Conservation (phyloP, 2,888 invertebrate species). For the Gymnosoma rotundatum region DNA sequence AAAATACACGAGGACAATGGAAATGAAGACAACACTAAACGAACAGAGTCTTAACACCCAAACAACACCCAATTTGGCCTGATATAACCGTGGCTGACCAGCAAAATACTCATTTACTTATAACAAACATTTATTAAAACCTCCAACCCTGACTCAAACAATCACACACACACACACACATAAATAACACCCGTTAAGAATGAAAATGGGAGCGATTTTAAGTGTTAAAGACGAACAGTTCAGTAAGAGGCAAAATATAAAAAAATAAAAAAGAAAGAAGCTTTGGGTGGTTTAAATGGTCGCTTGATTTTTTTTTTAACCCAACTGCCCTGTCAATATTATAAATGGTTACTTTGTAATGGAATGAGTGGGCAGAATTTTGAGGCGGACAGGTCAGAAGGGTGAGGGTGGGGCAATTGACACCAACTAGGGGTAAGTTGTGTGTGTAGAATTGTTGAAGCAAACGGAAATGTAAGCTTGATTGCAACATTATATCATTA, state of each 20-base stretch:
- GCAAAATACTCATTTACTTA: conserved; percentile 39
- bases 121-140: conserved; percentile 36
- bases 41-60: conserved; percentile 49
- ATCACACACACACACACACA: conserved; percentile 3
- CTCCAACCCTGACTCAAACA: conserved; percentile 14
- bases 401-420: conserved; percentile 35
- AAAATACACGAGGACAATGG: conserved; percentile 72
- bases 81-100: conserved; percentile 17
- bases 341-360: conserved; percentile 37
- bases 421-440: conserved; percentile 38
- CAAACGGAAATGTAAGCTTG: conserved; percentile 71
- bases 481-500: conserved; percentile 72
- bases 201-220: conserved; percentile 35
- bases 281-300: conserved; percentile 54
- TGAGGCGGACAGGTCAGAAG: conserved; percentile 1
- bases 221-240: conserved; percentile 63
- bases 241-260: conserved; percentile 9
- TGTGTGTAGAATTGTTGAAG: conserved; percentile 59
- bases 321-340: conserved; percentile 58
- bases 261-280: not conserved
- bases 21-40: conserved; percentile 71
- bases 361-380: conserved; percentile 12
- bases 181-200: conserved; percentile 33
- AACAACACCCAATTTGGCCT: conserved; percentile 31
- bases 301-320: conserved; percentile 37